Evolutionary conservation across 2,113 vertebrate genomes (phyloP).

Genomic region (Bolborhynchus lineola): DNA sequence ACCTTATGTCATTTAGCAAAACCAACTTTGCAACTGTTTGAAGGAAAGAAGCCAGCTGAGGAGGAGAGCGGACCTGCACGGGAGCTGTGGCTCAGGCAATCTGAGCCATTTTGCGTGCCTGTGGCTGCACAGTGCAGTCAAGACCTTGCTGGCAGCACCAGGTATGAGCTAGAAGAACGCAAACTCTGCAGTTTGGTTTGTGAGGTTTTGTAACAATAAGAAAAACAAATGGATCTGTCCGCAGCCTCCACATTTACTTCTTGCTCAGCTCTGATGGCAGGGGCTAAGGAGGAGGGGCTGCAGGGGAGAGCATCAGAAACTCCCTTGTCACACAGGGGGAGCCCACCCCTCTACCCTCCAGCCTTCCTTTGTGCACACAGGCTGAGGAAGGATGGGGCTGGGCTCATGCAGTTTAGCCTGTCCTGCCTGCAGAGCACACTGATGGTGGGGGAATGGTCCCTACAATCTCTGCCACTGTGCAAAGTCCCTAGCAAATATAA

Average conservation of each 20-base stretch:
- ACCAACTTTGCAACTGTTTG: slow-evolving; percentile 34
- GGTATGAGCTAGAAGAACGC: background rate
- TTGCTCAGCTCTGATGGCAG: background rate
- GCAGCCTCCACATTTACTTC: background rate
- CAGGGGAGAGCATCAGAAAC: background rate
- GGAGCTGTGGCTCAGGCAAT: background rate
- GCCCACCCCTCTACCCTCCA: background rate
- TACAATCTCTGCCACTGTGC: background rate
- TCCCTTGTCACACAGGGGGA: background rate
- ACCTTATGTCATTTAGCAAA: slow-evolving; percentile 55
- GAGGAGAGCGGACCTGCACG: background rate
- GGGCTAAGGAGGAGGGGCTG: background rate
- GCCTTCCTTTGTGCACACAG: accelerated
- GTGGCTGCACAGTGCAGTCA: accelerated
- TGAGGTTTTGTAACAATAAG: background rate
- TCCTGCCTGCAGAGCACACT: background rate
- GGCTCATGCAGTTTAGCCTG: background rate
- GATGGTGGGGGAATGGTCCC: background rate
- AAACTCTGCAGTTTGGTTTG: background rate
- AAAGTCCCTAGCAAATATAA: background rate
- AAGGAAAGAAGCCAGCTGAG: slow-evolving; percentile 33
- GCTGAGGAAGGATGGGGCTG: background rate
- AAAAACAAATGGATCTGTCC: background rate
- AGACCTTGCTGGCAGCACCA: background rate
- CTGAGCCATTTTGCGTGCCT: accelerated